phyloP scores from a whole-genome alignment of 64 coral and sea anemone species.

The Pocillopora damicornis region DNA sequence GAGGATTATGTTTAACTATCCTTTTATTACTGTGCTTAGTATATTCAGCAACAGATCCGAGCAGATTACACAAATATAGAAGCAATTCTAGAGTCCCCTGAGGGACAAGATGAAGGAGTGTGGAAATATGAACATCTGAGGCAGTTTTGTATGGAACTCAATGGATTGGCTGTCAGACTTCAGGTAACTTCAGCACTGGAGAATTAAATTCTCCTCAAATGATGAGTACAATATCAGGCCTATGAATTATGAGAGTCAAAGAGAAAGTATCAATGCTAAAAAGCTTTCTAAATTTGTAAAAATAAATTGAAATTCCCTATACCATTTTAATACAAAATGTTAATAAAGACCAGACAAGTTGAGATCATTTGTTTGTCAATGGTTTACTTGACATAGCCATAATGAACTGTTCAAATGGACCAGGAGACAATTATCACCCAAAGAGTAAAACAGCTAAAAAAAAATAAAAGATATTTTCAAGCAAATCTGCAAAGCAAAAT shows the following conservation, averaged over 20 bases:
- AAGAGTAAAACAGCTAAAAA: no score
- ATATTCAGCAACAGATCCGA: constrained; percentile 95
- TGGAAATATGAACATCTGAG: constrained; percentile 99
- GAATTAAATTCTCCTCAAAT: neutral
- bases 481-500: neutral
- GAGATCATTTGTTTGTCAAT: no score
- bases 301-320: no score
- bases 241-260: neutral
- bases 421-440: no score
- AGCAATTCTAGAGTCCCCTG: constrained; percentile 85
- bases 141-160: constrained; percentile 98
- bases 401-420: no score
- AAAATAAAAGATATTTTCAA: no score
- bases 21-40: constrained; percentile 38
- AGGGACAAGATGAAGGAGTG: constrained; percentile 97
- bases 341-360: no score
- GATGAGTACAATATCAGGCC: neutral
- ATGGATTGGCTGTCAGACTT: constrained; percentile 92
- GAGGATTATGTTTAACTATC: no score
- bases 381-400: no score
- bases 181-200: constrained; percentile 48
- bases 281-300: neutral
- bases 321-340: no score
- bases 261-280: neutral
- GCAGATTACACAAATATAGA: constrained; percentile 81